Evolutionary conservation across 1,140 invertebrate genomes (phyloP).

Genomic region (Probaryconus sp.): DNA sequence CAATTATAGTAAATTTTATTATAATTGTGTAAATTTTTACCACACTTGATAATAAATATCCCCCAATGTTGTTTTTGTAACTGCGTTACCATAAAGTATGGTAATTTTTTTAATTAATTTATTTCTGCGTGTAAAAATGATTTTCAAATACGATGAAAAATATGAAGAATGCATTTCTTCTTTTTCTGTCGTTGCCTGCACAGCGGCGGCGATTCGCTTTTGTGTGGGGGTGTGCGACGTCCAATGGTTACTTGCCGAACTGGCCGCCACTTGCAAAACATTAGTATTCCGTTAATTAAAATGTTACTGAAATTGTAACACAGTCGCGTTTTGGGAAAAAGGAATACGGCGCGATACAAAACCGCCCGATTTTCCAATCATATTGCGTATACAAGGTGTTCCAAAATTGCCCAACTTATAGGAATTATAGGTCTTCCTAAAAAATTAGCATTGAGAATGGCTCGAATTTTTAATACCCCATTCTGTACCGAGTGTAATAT

Average conservation of each 20-base stretch:
- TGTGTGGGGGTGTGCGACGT: slow-evolving; percentile 47
- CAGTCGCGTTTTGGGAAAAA: slow-evolving; percentile 21
- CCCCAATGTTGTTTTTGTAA: too few species aligned
- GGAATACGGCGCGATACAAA: slow-evolving; percentile 26
- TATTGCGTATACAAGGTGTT: slow-evolving; percentile 63
- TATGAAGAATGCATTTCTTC: too few species aligned
- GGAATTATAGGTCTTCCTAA: slow-evolving; percentile 52
- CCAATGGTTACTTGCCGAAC: slow-evolving; percentile 56
- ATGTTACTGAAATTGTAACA: slow-evolving; percentile 68
- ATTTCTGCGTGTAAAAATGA: too few species aligned
- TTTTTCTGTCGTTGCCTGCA: slow-evolving; percentile 9
- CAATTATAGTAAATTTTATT: too few species aligned
- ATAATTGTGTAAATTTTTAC: too few species aligned
- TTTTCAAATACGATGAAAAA: too few species aligned
- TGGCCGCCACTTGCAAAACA: slow-evolving; percentile 53
- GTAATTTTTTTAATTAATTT: too few species aligned
- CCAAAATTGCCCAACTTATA: slow-evolving; percentile 59
- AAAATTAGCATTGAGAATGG: slow-evolving; percentile 57
- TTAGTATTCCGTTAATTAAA: slow-evolving; percentile 70
- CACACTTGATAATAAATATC: too few species aligned
- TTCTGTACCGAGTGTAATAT: slow-evolving; percentile 5
- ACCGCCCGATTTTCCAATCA: slow-evolving; percentile 41
- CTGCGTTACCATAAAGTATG: too few species aligned
- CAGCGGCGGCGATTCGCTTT: slow-evolving; percentile 19
- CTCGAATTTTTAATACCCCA: slow-evolving; percentile 42